Percentiles rank a stretch among this genome's conserved stretches.
Conservation (phyloP, 2,113 vertebrate genomes). For the Phylloscopus whistleri region DNA sequence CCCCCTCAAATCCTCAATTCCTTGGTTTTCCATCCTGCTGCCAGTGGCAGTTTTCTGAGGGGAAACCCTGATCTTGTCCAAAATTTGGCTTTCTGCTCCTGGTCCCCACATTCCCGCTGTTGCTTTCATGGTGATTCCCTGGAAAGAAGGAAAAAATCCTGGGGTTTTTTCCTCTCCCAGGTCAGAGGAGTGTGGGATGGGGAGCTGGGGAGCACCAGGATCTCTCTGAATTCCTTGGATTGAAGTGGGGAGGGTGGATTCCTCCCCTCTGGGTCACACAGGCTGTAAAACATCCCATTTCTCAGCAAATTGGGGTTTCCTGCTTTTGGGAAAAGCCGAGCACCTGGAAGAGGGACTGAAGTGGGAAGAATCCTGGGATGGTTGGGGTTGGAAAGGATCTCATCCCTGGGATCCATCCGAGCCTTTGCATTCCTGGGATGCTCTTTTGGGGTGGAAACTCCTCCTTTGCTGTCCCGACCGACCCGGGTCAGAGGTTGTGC, state of each 20-base stretch:
- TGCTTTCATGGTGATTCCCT: background rate
- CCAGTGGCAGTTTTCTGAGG: background rate
- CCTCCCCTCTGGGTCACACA: background rate
- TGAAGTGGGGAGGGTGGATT: background rate
- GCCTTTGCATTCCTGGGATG: background rate
- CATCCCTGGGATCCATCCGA: accelerated
- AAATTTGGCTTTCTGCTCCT: background rate
- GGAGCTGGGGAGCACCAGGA: background rate
- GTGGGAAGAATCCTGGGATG: background rate
- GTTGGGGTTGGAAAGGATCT: background rate
- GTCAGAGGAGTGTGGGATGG: background rate
- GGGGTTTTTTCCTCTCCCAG: background rate
- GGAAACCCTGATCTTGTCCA: background rate
- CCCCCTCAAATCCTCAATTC: background rate
- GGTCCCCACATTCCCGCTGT: background rate
- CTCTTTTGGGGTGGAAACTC: constrained; percentile 15
- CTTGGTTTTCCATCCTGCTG: background rate
- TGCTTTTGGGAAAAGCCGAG: background rate
- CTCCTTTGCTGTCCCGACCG: constrained; percentile 28
- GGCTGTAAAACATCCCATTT: background rate
- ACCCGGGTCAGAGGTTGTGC: constrained; percentile 49
- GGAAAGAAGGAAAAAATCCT: background rate
- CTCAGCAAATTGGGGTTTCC: background rate
- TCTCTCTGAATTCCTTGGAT: background rate
- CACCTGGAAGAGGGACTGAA: background rate